Evolutionary conservation across 30 jellyfish, hydroid and myxozoan species (phyloP).

Genomic region (Turritopsis dohrnii): DNA sequence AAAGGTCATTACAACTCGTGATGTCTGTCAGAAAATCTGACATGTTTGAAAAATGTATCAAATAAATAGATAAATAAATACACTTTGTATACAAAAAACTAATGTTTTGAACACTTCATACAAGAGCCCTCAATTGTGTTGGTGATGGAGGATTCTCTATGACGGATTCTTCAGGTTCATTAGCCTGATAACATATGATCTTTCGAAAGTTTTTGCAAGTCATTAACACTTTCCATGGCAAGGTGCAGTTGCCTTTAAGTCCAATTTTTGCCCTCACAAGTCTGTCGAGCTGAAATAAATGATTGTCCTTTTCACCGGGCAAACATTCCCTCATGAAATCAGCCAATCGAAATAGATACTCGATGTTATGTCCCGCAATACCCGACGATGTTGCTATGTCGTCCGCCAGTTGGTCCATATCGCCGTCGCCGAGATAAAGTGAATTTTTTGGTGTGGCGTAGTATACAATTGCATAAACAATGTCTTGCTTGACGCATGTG

Average conservation of each 20-base stretch:
- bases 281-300: slow-evolving; percentile 46
- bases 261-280: slow-evolving; percentile 60
- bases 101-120: too few species aligned
- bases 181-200: not conserved
- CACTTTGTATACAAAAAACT: not conserved
- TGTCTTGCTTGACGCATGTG: not conserved
- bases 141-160: not conserved
- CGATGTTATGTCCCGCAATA: slow-evolving; percentile 69
- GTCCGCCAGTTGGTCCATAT: slow-evolving; percentile 33
- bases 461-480: slow-evolving; percentile 46
- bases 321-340: slow-evolving; percentile 67
- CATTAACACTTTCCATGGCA: slow-evolving; percentile 48
- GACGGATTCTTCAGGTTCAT: not conserved
- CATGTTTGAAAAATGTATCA: not conserved
- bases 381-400: slow-evolving; percentile 63
- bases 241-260: slow-evolving; percentile 34
- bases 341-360: slow-evolving; percentile 65
- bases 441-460: slow-evolving; percentile 61
- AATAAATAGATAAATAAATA: too few species aligned
- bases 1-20: not conserved
- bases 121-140: too few species aligned
- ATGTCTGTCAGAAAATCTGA: not conserved
- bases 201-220: not conserved
- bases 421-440: slow-evolving; percentile 48
- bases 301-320: slow-evolving; percentile 55